Evolutionary conservation across 2,888 invertebrate genomes (phyloP), one percentile per base, ranked within the genome.

Genomic region (Dascillus cervinus): DNA sequence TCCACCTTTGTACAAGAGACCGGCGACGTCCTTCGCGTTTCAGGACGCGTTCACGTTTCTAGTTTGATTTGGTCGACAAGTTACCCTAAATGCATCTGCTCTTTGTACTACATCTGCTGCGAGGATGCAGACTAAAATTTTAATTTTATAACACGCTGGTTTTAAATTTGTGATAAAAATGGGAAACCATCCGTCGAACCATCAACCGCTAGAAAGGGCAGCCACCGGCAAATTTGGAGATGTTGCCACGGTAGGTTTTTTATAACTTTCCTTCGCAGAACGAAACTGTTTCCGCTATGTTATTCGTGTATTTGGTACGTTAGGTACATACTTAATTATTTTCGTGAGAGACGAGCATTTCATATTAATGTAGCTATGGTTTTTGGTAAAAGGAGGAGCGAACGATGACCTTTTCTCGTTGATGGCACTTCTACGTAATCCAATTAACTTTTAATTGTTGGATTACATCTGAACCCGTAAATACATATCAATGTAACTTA

Each of bases 111-210:
- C 57, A 57, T 55, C 55, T 57, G 57, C 55, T 48, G 8, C 26
- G 20, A 30, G 28, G 24, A 32, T 32, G 17, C 26, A 11, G n/a
- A 11, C 24, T 11, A 4, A 4, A 12, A 11, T 29, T 36, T 22
- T 32, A 11, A 20, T 35, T 30, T 17, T 22, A 22, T 6, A 17
- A 19, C 22, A 3, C 28, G 36, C 38, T 36, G 29, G 29, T 11
- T 26, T 11, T 11, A 20, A 6, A 12, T 36, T 25, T 6, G 20
- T 35, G 20, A 40, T 42, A 52, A 65, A 46, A 50, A 86, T 85
- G 86, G 86, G 86, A 57, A 86, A 86, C 65, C 83, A 84, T 66
- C 82, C 84, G 57, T 85, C 86, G 49, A 82, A 84, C 57, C 86
- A 86, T 66, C 82, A 84, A 66, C 85, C 86, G 51, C 72, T 86